phyloP scores from a whole-genome alignment of 2,113 vertebrate genomes.

The Parotia lawesii region DNA sequence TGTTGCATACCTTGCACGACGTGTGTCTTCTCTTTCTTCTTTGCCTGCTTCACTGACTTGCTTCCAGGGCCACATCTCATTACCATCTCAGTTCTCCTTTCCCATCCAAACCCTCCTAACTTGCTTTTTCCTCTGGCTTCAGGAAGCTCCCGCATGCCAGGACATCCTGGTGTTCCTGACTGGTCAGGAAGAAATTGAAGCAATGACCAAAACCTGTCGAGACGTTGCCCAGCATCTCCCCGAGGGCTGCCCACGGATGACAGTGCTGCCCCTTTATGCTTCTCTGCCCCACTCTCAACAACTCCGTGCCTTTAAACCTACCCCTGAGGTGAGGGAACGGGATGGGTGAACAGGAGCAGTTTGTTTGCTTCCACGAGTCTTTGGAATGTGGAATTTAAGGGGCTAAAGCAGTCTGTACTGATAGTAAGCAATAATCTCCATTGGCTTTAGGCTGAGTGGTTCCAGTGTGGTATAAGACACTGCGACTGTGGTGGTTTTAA shows the following conservation, averaged over 20 bases:
- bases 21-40: background rate
- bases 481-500: background rate
- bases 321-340: constrained; percentile 79
- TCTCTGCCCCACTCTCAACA: constrained; percentile 89
- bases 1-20: background rate
- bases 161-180: constrained; percentile 96
- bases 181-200: constrained; percentile 97
- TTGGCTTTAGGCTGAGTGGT: background rate
- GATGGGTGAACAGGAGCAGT: background rate
- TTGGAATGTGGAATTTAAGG: background rate
- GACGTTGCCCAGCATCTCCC: constrained; percentile 91
- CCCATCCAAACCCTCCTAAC: background rate
- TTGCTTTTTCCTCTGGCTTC: background rate
- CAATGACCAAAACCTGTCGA: constrained; percentile 89
- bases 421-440: background rate
- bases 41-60: background rate
- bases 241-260: constrained; percentile 79
- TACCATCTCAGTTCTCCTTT: background rate
- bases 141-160: constrained; percentile 86
- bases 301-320: constrained; percentile 87
- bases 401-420: background rate
- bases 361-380: background rate
- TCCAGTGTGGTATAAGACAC: background rate
- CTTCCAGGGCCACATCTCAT: background rate
- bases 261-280: constrained; percentile 88